Base-by-base conservation (phyloP, 1,140 invertebrate genomes). In the Gonioctena quinquepunctata region DNA sequence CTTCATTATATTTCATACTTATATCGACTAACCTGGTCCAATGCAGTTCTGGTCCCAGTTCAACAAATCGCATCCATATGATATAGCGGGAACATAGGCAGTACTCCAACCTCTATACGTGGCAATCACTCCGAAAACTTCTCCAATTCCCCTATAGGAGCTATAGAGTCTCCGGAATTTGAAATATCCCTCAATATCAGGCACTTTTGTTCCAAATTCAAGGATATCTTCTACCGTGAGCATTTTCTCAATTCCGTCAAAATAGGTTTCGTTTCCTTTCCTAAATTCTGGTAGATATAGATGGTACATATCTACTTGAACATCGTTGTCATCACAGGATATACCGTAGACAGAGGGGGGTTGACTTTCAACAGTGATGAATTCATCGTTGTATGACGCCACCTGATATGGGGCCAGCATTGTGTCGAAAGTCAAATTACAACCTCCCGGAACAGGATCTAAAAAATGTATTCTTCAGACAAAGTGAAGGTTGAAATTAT, bases 361-460 rank as follows among this genome's bases (percentile, higher is more conserved):
- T 63, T 90, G 88, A 16, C 84, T 86, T 67, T 90, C 87, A 0
- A 93, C 85, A 33, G 76, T 82, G 3, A 91, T 84, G 28, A 87
- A 85, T n/a, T 85, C 80, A 54, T 85, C 75, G 27, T 79, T 85
- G 28, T 86, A 83, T 1, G 67, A 71, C 0, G 90, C 74, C 27
- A 82, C 82, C 72, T 92, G 84, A 76, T 87, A 93, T 6, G 93
- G 91, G 18, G 90, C 87, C 68, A 86, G 87, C 76, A 87, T 82
- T n/a, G 89, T 81, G 49, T 87, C 80, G 73, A 89, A 89, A 76
- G 91, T 89, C 85, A 92, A 87, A 72, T 92, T 93, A 77, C 92
- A 94, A 26, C 91, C 92, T 68, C 93, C 93, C 49, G 92, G 92
- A 74, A 93, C 84, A 3, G 93, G 92, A 78, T 88, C 92, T 93